Evolutionary conservation across 2,113 vertebrate species (phyloP), one percentile per base, ranked within the genome.

Genomic region (Chascanopsetta lugubris): DNA sequence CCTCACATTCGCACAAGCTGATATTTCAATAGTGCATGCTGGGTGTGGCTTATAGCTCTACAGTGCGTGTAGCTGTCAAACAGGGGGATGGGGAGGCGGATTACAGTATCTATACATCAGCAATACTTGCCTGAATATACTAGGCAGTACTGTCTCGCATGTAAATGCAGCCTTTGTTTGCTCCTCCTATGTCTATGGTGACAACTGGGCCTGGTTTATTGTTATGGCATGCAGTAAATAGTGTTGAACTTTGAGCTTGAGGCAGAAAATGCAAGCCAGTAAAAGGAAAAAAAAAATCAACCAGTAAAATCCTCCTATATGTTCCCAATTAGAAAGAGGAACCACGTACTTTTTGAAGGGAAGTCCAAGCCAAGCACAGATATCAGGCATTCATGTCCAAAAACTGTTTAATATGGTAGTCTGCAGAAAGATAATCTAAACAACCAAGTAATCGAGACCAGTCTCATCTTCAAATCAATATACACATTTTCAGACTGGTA

Each of bases 201-300:
- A 69, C 45, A 55, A 75, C 74, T 45, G 55, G 55, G 72, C 30
- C 64, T 32, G 78, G 50, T 86, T 91, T 88, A 90, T 82, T 78
- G 79, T 82, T 77, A 78, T 69, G 71, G 72, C 15, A 9, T 53
- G 88, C 82, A 73, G 77, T 90, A 90, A 89, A 91, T 74, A 79
- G 48, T 60, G 60, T 62, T 88, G 89, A 89, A 90, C 90, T 91
- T 91, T 91, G 84, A 89, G 85, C 87, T 79, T 80, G 50, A 40
- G 57, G 60, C 59, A 76, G 57, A 83, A 75, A 70, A 79, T 64
- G 58, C 32, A 30, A 32, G 6, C 34, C n/a, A 26, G 26, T 26
- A 25, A 38, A 70, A 75, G 42, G 26, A 72, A 11, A 30, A 54
- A 25, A 40, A 75, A 68, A 69, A 68, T 24, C 38, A 25, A 60